phyloP scores from a whole-genome alignment of 2,797 vertebrate genomes.

The Champsocephalus gunnari region DNA sequence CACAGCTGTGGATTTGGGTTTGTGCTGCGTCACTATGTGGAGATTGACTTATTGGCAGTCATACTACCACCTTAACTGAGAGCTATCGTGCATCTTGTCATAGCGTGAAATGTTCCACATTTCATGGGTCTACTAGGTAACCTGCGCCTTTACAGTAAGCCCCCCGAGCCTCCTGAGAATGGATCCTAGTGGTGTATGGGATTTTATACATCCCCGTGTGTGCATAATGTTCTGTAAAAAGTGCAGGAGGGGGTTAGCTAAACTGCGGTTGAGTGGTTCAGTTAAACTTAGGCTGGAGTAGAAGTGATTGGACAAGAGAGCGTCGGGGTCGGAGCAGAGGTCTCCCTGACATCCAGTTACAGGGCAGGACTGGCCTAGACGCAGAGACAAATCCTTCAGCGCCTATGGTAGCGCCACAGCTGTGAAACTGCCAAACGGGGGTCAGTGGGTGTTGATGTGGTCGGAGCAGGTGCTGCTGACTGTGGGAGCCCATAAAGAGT shows the following conservation, averaged over 20 bases:
- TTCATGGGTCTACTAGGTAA: conserved; percentile 72
- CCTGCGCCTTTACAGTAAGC: conserved; percentile 56
- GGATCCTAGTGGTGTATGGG: conserved; percentile 27
- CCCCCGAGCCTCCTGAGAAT: conserved; percentile 32
- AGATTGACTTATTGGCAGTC: conserved; percentile 70
- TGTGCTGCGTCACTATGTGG: conserved; percentile 41
- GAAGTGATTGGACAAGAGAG: conserved; percentile 48
- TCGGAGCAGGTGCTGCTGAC: conserved; percentile 80
- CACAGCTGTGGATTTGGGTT: conserved; percentile 57
- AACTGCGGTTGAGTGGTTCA: conserved; percentile 19
- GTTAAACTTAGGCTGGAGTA: conserved; percentile 50
- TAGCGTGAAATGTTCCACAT: conserved; percentile 73
- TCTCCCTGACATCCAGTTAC: conserved; percentile 60
- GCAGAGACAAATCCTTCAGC: conserved; percentile 67
- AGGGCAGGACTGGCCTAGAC: conserved; percentile 57
- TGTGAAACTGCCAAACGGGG: conserved; percentile 79
- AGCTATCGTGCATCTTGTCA: conserved; percentile 60
- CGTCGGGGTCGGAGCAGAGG: conserved; percentile 49
- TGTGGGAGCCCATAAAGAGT: conserved; percentile 77
- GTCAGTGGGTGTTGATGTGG: conserved; percentile 81
- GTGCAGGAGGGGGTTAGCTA: conserved; percentile 23
- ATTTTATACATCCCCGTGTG: conserved; percentile 27
- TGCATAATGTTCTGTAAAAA: conserved; percentile 29
- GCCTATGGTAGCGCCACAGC: conserved; percentile 72
- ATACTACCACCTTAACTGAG: conserved; percentile 40